Evolutionary conservation across 2,113 vertebrate genomes (phyloP).

Genomic region (Atractosteus spatula): DNA sequence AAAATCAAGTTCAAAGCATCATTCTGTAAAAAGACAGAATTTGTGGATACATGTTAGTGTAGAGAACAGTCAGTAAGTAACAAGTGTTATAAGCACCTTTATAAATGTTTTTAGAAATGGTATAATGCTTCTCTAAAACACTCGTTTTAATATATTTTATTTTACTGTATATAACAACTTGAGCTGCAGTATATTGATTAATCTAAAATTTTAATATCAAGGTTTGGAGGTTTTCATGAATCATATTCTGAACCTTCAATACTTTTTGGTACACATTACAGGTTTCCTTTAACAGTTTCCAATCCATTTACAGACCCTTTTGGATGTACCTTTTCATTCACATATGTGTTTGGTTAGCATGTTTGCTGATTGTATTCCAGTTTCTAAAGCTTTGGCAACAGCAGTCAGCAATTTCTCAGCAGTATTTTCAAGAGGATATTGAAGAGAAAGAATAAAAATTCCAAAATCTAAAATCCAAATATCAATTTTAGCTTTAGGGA

Average conservation of each 20-base stretch:
- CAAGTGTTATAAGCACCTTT: no score
- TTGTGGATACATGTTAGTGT: no score
- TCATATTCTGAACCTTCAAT: slow-evolving; percentile 13
- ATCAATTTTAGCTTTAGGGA: not conserved
- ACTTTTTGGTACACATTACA: not conserved
- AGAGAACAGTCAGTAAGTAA: no score
- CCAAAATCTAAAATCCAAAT: not conserved
- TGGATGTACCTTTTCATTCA: slow-evolving; percentile 25
- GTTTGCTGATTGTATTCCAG: slow-evolving; percentile 34
- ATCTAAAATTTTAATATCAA: no score
- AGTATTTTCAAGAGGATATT: slow-evolving; percentile 57
- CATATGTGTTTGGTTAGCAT: slow-evolving; percentile 50
- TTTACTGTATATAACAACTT: no score
- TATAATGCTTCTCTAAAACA: no score
- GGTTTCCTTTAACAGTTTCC: not conserved
- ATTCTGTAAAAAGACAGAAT: no score
- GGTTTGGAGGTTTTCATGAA: not conserved
- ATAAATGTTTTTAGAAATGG: no score
- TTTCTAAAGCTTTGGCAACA: slow-evolving; percentile 44
- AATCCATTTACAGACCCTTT: slow-evolving; percentile 9
- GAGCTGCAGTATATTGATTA: no score
- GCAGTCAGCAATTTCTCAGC: slow-evolving; percentile 56
- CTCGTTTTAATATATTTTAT: no score
- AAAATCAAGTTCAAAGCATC: no score
- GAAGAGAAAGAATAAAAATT: slow-evolving; percentile 3